phyloP scores from a whole-genome alignment of 1,140 invertebrate genomes.

The Hypothenemus hampei region DNA sequence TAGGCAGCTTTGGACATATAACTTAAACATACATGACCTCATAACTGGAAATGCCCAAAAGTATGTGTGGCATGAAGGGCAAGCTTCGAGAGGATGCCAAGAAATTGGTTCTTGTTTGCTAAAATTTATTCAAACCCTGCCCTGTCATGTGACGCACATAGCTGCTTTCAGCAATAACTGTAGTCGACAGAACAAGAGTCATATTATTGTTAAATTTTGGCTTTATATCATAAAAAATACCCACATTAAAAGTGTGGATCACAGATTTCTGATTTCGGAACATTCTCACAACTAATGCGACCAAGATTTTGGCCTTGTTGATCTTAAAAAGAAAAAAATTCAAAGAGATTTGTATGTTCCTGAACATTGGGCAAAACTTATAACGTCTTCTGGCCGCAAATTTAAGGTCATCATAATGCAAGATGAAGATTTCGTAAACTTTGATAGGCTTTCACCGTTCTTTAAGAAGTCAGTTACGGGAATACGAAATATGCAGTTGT shows the following conservation, averaged over 20 bases:
- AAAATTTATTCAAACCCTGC: too few species aligned
- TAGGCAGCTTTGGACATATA: too few species aligned
- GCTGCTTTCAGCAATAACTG: constrained; percentile 7
- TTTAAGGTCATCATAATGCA: neutral
- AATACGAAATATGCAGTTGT: constrained; percentile 2
- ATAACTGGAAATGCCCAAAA: too few species aligned
- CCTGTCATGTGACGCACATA: neutral
- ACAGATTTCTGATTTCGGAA: constrained; percentile 2
- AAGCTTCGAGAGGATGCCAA: too few species aligned
- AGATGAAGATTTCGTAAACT: too few species aligned
- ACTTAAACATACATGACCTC: too few species aligned
- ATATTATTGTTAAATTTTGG: constrained; percentile 10
- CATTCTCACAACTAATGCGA: constrained; percentile 3
- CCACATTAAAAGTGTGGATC: constrained; percentile 2
- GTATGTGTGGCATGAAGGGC: too few species aligned
- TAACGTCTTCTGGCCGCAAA: neutral
- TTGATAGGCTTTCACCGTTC: neutral
- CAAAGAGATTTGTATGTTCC: neutral
- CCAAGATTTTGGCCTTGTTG: constrained; percentile 1
- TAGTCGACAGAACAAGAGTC: constrained; percentile 1
- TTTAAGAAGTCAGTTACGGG: constrained; percentile 3
- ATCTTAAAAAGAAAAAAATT: constrained; percentile 6
- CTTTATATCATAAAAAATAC: constrained; percentile 3
- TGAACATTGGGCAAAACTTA: constrained; percentile 3
- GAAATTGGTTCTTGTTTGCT: too few species aligned